Conservation (phyloP, 2,888 invertebrate species). For the Linyphia triangularis region DNA sequence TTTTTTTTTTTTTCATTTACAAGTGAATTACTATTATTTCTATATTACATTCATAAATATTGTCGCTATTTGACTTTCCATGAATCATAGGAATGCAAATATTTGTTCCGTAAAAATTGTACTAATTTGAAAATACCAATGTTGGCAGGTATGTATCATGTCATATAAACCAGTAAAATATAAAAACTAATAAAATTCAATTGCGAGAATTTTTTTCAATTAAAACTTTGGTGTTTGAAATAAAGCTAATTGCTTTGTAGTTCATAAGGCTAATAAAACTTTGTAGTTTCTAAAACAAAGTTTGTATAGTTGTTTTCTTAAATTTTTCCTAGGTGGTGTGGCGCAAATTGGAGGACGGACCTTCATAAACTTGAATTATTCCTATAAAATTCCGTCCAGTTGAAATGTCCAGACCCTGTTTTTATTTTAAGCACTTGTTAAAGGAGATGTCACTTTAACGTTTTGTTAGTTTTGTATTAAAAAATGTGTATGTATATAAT, state of each 20-base stretch:
- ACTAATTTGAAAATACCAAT: no score
- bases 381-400: slow-evolving; percentile 6
- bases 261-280: not conserved
- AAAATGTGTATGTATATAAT: not conserved
- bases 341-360: slow-evolving; percentile 92
- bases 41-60: no score
- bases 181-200: no score
- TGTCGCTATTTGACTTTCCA: no score
- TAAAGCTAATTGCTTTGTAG: not conserved
- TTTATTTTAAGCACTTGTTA: not conserved
- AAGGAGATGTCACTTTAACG: not conserved
- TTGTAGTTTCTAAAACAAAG: not conserved
- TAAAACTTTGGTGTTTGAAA: not conserved
- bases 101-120: no score
- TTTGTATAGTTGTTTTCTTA: slow-evolving; percentile 6
- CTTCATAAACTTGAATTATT: slow-evolving; percentile 81
- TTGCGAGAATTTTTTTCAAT: no score
- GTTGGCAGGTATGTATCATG: no score
- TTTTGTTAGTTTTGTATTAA: not conserved
- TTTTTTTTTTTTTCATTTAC: no score
- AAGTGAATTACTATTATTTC: no score
- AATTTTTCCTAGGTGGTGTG: slow-evolving; percentile 86
- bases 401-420: not conserved
- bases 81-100: no score
- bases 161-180: no score